These are phyloP conservation scores for Osmerus eperlanus DNA, from an alignment of 2,113 vertebrate genomes.

Conservation along the genomic window DNA sequence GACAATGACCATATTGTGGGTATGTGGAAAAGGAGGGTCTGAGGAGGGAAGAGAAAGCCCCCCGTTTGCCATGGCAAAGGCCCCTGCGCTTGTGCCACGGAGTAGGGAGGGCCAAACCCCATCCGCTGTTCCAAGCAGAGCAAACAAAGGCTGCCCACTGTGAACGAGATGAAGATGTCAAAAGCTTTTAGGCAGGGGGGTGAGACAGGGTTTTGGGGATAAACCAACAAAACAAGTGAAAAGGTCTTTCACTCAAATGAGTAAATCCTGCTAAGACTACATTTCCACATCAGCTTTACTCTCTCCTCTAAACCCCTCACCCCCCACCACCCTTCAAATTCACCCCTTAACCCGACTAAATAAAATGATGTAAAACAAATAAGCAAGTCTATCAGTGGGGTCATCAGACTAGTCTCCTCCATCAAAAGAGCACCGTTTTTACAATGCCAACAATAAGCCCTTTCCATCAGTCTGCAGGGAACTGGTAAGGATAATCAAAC, in stretches of 20 bases:
- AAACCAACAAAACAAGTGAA: conserved; percentile 82
- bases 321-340: conserved; percentile 1
- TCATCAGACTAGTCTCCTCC: not conserved
- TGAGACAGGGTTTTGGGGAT: conserved; percentile 70
- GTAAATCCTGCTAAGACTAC: conserved; percentile 77
- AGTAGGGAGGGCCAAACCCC: conserved; percentile 90
- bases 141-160: conserved; percentile 96
- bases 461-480: no score
- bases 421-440: not conserved
- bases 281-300: conserved; percentile 78
- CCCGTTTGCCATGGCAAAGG: conserved; percentile 85
- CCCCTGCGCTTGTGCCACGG: conserved; percentile 93
- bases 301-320: conserved; percentile 62
- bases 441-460: no score
- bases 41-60: conserved; percentile 74
- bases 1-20: conserved; percentile 99
- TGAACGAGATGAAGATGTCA: conserved; percentile 84
- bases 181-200: conserved; percentile 74
- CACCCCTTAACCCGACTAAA: conserved; percentile 29
- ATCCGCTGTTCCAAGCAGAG: conserved; percentile 95
- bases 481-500: no score
- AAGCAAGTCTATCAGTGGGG: conserved; percentile 7
- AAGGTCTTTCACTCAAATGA: conserved; percentile 70
- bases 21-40: conserved; percentile 76
- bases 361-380: conserved; percentile 30